Base-by-base conservation (phyloP, 2,888 invertebrate genomes). In the Meghimatium bilineatum region DNA sequence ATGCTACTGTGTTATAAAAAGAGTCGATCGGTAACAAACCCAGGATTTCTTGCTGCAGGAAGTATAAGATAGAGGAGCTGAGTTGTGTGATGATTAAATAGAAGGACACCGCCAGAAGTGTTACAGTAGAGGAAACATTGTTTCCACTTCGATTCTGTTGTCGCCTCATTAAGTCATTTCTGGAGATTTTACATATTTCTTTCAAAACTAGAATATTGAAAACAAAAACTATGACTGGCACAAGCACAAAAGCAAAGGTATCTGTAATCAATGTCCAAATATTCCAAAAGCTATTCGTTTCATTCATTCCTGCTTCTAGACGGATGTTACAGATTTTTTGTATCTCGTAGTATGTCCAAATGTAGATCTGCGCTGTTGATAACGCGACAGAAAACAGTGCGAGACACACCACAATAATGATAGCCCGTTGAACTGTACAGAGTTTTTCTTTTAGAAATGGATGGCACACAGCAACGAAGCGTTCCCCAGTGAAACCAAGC, bases 51-150 rank as follows among this genome's bases (percentile, higher is more conserved):
- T 71, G 66, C 36, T 88, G 82, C 29, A 91, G 71, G 66, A 86
- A 87, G 85, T 85, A 87, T 52, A 91, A 88, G n/a, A 92, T 76
- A 2, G 92, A 90, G 32, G 90, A 90, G 56, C 91, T 91, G 23
- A 92, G 86, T 49, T 90, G 90, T 34, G 91, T 92, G 78, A 90
- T 60, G 71, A 92, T 92, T 26, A 92, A 89, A 85, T 91, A 92
- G 85, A 92, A 92, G 10, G 91, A 91, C 29, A 92, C 92, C 0
- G 90, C 88, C 34, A 92, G 88, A 14, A 92, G 86, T 82, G 91
- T 92, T 12, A 91, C 86, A 12, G 92, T 92, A 14, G 92, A 92
- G 0, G 89, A 85, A 52, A 88, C 87, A 80, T 85, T 88, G 85
- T 83, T 85, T 20, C 87, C 84, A n/a, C 69, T 80, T n/a, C 78